Evolutionary conservation across 1,140 invertebrate genomes (phyloP), one percentile per base, ranked within the genome.

Genomic region (Caenorhabditis latens): DNA sequence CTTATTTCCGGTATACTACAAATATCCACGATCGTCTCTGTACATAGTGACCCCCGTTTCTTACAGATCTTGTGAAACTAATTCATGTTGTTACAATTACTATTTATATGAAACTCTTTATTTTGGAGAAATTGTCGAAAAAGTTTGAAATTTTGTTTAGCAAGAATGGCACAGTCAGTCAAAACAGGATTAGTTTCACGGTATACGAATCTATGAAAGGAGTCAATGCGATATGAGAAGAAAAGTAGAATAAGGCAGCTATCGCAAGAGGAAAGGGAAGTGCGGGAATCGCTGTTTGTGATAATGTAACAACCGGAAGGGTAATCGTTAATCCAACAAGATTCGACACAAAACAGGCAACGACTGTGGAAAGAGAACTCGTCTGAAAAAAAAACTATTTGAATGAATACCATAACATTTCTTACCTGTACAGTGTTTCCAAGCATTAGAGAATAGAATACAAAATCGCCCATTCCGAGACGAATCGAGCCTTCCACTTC

Each of bases 381-480:
- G 71, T 79, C 71, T 79, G 21, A 50, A 79, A 50, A 32, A n/a
- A 32, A 63, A 21, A 8, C 21, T 32, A 13, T 63, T 24, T 4
- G 11, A 32, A 63, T 13, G 14, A 50, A 50, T 0, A 14, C 5
- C 5, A 2, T 42, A 42, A 6, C 46, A 13, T 9, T 8, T 19
- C 16, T 46, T 7, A 71, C 65, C 42, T 71, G 65, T 5, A 50
- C 71, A 24, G 71, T 53, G n/a, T 79, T 79, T 24, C 71, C 71
- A 16, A 79, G n/a, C 71, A 79, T 79, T 14, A 79, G 46, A 14
- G 71, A 79, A 50, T 79, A 79, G 46, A 79, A 79, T 13, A 79
- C 71, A 24, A 79, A 79, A 50, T 79, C 71, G 11, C 71, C 71
- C 71, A 79, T 79, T 14, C 71, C 71, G 11, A 79, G 46, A 11